Conservation (phyloP, 1,140 invertebrate species). For the Globodera rostochiensis region DNA sequence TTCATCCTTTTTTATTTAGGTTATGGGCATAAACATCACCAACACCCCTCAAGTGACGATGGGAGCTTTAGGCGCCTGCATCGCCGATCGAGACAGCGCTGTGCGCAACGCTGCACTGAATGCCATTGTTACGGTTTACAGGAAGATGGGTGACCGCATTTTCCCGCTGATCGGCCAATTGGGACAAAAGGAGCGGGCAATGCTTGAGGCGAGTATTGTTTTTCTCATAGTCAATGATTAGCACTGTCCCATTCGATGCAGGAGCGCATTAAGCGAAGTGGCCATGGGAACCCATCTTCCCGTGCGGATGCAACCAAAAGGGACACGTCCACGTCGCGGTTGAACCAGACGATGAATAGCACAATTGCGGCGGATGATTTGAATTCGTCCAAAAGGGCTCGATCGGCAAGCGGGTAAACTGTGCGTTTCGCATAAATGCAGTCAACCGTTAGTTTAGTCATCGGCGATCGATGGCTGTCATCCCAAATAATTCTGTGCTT, state of each 20-base stretch:
- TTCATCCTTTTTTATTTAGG: conserved; percentile 43
- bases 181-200: conserved; percentile 87
- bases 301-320: not conserved
- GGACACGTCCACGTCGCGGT: conserved; percentile 11
- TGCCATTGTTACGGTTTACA: conserved; percentile 86
- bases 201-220: conserved; percentile 73
- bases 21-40: conserved; percentile 82
- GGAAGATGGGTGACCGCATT: conserved; percentile 84
- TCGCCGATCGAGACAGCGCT: conserved; percentile 91
- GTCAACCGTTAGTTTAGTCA: not conserved
- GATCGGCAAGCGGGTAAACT: conserved; percentile 23
- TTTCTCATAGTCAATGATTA: conserved; percentile 9
- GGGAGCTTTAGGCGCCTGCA: conserved; percentile 88
- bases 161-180: conserved; percentile 90
- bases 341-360: conserved; percentile 10
- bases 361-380: not conserved
- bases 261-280: conserved; percentile 86
- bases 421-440: not conserved
- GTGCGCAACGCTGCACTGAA: conserved; percentile 93
- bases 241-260: not conserved
- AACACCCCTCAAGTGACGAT: conserved; percentile 71
- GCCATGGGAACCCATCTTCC: not conserved
- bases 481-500: conserved; percentile 25
- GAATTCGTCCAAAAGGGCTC: conserved; percentile 3
- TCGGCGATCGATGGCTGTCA: conserved; percentile 15